Percentiles rank a stretch among this genome's conserved stretches.
These are phyloP conservation scores for Pollenia amentaria DNA, from an alignment of 2,888 invertebrate genomes.

Conservation along the genomic window DNA sequence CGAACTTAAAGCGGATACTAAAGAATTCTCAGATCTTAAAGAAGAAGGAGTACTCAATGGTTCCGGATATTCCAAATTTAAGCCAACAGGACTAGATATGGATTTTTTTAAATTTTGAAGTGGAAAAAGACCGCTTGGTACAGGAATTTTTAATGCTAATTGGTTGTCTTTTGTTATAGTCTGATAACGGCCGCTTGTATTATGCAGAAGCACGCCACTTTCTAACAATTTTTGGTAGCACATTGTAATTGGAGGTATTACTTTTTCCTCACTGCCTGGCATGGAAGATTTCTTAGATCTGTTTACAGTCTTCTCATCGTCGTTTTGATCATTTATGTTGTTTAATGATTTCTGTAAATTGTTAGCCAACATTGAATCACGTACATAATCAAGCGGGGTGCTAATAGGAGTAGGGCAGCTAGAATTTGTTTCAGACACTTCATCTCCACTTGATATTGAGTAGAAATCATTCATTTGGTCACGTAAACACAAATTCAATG, in stretches of 20 bases:
- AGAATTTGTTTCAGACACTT: slow-evolving; percentile 64
- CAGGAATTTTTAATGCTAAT: slow-evolving; percentile 81
- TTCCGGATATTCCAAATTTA: slow-evolving; percentile 79
- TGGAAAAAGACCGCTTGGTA: slow-evolving; percentile 79
- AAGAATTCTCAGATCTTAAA: slow-evolving; percentile 85
- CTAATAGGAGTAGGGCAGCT: slow-evolving; percentile 78
- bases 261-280: slow-evolving; percentile 76
- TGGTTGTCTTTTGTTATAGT: slow-evolving; percentile 85
- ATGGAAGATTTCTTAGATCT: not conserved
- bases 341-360: slow-evolving; percentile 84
- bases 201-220: slow-evolving; percentile 83
- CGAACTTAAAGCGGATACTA: slow-evolving; percentile 79
- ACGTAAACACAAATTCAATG: slow-evolving; percentile 92
- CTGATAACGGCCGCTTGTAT: slow-evolving; percentile 79
- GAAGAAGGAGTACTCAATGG: slow-evolving; percentile 83
- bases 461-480: slow-evolving; percentile 85
- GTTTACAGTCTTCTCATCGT: not conserved
- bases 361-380: slow-evolving; percentile 77
- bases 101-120: slow-evolving; percentile 77
- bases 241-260: slow-evolving; percentile 91
- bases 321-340: slow-evolving; percentile 44
- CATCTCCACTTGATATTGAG: slow-evolving; percentile 82
- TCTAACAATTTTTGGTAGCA: slow-evolving; percentile 91
- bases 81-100: slow-evolving; percentile 77
- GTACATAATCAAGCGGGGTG: slow-evolving; percentile 75